Evolutionary conservation across 2,113 vertebrate genomes (phyloP).

Genomic region (Dromiciops gliroides): DNA sequence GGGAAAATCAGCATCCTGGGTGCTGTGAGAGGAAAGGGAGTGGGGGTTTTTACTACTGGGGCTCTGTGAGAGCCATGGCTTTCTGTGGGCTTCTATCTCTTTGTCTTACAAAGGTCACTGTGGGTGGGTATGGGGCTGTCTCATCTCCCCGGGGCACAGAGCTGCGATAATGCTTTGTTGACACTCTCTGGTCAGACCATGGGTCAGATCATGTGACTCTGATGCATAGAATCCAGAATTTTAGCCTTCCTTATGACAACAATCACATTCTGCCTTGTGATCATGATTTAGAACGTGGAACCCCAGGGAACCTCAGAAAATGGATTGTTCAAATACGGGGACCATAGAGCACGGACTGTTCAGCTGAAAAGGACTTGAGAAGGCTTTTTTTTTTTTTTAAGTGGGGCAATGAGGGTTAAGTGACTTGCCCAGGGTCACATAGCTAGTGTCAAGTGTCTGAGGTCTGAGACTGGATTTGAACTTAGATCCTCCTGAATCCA

Average conservation of each 20-base stretch:
- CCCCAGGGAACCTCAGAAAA: neutral
- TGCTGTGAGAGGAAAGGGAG: neutral
- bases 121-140: neutral
- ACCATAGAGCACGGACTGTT: neutral
- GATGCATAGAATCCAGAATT: neutral
- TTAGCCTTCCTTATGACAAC: neutral
- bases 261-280: neutral
- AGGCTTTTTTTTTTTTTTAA: too few relatives aligned
- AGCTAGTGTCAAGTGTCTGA: too few relatives aligned
- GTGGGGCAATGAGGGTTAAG: too few relatives aligned
- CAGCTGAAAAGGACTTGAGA: neutral
- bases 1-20: neutral
- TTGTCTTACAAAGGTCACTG: neutral
- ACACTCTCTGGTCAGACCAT: neutral
- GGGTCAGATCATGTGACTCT: neutral
- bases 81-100: neutral
- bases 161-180: neutral
- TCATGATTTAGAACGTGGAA: neutral
- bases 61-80: neutral
- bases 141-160: neutral
- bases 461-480: too few relatives aligned
- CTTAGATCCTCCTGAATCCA: too few relatives aligned
- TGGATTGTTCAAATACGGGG: neutral
- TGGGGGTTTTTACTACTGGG: neutral
- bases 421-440: too few relatives aligned